Evolutionary conservation across 1,140 invertebrate species (phyloP).

Genomic region (Plodia interpunctella): DNA sequence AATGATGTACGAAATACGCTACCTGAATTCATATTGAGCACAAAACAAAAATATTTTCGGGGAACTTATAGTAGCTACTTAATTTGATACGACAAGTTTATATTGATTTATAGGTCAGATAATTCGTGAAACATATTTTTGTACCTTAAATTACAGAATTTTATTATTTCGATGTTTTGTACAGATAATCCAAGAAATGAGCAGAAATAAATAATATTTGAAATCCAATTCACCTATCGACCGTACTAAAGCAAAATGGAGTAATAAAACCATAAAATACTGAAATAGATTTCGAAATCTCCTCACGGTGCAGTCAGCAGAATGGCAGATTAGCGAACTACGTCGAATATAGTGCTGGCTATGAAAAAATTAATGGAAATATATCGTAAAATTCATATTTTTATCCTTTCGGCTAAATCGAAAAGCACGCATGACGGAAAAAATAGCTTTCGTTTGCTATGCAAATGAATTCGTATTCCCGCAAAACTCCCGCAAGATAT

Average conservation of each 20-base stretch:
- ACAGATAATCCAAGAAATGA: too few species aligned
- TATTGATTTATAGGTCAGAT: too few species aligned
- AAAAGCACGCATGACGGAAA: conserved; percentile 26
- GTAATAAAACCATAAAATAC: too few species aligned
- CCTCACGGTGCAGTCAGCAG: neutral
- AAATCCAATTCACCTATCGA: too few species aligned
- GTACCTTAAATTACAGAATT: too few species aligned
- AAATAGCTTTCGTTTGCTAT: neutral
- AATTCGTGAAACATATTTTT: too few species aligned
- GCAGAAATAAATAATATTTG: too few species aligned
- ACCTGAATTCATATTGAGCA: neutral
- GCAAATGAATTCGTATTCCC: neutral
- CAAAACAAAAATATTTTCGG: neutral
- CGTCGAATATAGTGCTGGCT: conserved; percentile 1
- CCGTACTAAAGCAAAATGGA: too few species aligned
- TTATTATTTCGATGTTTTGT: too few species aligned
- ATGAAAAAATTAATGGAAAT: conserved; percentile 20
- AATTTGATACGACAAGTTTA: too few species aligned
- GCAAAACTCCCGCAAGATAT: neutral
- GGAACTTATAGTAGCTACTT: too few species aligned
- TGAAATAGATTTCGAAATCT: neutral
- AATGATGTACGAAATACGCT: conserved; percentile 4
- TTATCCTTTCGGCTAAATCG: conserved; percentile 27
- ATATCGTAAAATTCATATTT: conserved; percentile 24
- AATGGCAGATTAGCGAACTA: neutral